phyloP scores from a whole-genome alignment of 2,113 vertebrate genomes.

The Solea solea region DNA sequence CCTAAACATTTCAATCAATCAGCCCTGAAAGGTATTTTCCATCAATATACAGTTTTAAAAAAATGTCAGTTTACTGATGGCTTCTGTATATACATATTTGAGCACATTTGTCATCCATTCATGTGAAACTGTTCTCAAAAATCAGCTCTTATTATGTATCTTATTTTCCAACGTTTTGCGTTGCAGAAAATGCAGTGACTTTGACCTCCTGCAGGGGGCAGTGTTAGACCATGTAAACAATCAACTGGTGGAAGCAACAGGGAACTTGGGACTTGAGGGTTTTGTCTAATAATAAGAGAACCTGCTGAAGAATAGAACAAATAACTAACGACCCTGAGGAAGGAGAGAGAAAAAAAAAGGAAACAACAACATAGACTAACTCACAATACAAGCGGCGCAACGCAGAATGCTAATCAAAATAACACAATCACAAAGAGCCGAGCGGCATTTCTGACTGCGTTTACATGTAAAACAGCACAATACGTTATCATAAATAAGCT shows the following conservation, averaged over 20 bases:
- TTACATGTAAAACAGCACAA: background rate
- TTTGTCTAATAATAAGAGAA: slow-evolving; percentile 31
- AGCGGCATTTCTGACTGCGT: background rate
- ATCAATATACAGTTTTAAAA: too few species aligned
- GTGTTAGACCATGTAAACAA: slow-evolving; percentile 46
- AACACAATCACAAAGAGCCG: slow-evolving; percentile 15
- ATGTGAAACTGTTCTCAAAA: background rate
- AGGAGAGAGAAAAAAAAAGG: slow-evolving; percentile 11
- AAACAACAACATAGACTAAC: slow-evolving; percentile 15
- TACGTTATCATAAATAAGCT: background rate
- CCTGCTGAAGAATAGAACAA: slow-evolving; percentile 37
- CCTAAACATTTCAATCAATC: too few species aligned
- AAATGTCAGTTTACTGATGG: background rate
- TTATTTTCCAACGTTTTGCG: too few species aligned
- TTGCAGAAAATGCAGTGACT: background rate
- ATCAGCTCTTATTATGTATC: background rate
- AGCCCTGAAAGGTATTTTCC: too few species aligned
- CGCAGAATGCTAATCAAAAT: slow-evolving; percentile 13
- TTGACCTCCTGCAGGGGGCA: slow-evolving; percentile 63
- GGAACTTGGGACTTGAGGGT: slow-evolving; percentile 20
- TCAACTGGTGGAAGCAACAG: background rate
- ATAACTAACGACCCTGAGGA: slow-evolving; percentile 37
- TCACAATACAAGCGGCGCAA: slow-evolving; percentile 16
- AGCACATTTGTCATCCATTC: background rate
- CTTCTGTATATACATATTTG: background rate